Base-by-base conservation (phyloP, 2,797 vertebrate species). In the Leucoraja ocellata region DNA sequence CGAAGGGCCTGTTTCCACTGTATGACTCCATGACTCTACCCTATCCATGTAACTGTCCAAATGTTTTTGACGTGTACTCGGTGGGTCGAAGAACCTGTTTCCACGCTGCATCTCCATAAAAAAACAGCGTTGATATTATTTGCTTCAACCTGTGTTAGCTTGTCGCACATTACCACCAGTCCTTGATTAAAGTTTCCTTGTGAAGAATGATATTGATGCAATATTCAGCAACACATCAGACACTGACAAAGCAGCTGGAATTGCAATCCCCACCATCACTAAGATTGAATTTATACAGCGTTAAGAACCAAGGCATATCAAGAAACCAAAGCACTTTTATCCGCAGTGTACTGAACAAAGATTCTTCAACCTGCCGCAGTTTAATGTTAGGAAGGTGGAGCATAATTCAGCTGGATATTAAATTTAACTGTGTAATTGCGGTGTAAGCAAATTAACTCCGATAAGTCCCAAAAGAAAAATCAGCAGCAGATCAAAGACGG, bases 401-500 rank as follows among this genome's bases (percentile, higher is more conserved):
- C 54, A 84, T 61, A 58, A 61, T 91, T 71, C 3, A 76, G 39
- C 23, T 92, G 14, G 71, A 74, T 76, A 23, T 92, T 92, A 25
- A 92, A 76, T 74, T 54, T 73, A 54, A 54, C 36, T 76, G 68
- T 39, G 32, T 90, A 76, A 76, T 92, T 76, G 13, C 68, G n/a
- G 71, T 73, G 23, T 36, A 36, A 65, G 28, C 14, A 63, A 10
- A 63, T 63, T 8, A 88, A 88, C 84, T 88, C 76, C 32, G 54
- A 25, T 46, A 23, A 58, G 25, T 58, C 90, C 73, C 73, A 92
- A 54, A 92, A 74, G 90, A 54, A 73, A 54, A 54, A 25, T 13
- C 21, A 54, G 25, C 16, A 73, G n/a, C 71, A 92, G 90, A 92
- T 92, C 90, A 92, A 92, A 92, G 90, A 74, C 39, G 39, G 21